These are phyloP conservation scores for Bufotes viridis DNA, from an alignment of 2,797 vertebrate genomes.

Conservation along the genomic window DNA sequence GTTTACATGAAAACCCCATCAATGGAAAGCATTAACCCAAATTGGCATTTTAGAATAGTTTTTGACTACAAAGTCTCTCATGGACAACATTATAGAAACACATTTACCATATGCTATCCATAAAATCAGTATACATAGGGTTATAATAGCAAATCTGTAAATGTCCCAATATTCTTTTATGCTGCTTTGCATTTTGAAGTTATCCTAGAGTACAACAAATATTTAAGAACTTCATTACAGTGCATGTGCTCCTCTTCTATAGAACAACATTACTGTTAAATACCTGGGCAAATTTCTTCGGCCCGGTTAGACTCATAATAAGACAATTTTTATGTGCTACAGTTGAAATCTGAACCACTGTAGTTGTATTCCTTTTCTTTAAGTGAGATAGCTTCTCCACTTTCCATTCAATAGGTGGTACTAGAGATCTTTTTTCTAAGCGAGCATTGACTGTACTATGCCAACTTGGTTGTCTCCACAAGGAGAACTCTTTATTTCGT, in stretches of 20 bases:
- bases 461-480: too few species aligned
- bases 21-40: neutral
- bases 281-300: neutral
- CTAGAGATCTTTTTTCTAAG: too few species aligned
- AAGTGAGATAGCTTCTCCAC: too few species aligned
- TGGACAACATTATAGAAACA: neutral
- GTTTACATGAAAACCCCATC: conserved; percentile 14
- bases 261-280: neutral
- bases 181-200: neutral
- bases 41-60: neutral
- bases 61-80: neutral
- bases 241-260: neutral
- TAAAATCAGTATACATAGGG: neutral
- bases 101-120: conserved; percentile 3
- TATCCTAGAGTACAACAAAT: neutral
- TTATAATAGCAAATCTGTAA: neutral
- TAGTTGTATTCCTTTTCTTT: too few species aligned
- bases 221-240: neutral
- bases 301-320: neutral
- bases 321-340: neutral
- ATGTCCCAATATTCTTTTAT: too few species aligned
- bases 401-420: too few species aligned
- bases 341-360: neutral
- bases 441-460: too few species aligned
- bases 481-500: too few species aligned